These are phyloP conservation scores for Microcebus lehilahytsara DNA, from an alignment of 2,113 vertebrate species.

Conservation along the genomic window DNA sequence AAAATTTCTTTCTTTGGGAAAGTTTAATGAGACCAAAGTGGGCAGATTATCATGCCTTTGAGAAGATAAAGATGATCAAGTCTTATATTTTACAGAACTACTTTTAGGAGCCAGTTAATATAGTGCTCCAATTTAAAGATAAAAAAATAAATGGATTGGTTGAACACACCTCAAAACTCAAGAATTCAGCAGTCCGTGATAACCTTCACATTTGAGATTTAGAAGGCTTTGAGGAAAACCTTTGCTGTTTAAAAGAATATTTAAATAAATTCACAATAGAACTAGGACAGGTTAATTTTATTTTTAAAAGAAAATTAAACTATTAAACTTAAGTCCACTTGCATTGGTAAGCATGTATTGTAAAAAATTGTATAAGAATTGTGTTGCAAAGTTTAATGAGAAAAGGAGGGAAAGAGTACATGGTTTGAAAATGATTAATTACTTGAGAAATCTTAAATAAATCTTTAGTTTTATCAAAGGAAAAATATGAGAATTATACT, in stretches of 20 bases:
- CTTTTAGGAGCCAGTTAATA: background rate
- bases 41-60: background rate
- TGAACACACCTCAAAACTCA: background rate
- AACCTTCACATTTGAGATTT: background rate
- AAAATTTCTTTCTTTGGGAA: background rate
- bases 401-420: background rate
- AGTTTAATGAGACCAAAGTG: background rate
- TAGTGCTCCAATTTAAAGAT: background rate
- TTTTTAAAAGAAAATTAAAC: background rate
- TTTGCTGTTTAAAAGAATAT: background rate
- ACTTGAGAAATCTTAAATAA: background rate
- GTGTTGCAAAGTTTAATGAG: background rate
- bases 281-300: background rate
- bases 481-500: background rate
- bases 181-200: background rate
- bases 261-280: background rate
- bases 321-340: background rate
- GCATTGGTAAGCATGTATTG: background rate
- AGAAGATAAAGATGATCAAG: background rate
- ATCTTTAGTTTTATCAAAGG: background rate
- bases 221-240: background rate
- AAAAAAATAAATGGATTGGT: conserved; percentile 16
- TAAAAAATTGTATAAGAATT: background rate
- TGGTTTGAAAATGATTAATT: background rate
- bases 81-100: background rate